These are phyloP conservation scores for Mustela nigripes DNA, from an alignment of 2,113 vertebrate species.

Conservation along the genomic window DNA sequence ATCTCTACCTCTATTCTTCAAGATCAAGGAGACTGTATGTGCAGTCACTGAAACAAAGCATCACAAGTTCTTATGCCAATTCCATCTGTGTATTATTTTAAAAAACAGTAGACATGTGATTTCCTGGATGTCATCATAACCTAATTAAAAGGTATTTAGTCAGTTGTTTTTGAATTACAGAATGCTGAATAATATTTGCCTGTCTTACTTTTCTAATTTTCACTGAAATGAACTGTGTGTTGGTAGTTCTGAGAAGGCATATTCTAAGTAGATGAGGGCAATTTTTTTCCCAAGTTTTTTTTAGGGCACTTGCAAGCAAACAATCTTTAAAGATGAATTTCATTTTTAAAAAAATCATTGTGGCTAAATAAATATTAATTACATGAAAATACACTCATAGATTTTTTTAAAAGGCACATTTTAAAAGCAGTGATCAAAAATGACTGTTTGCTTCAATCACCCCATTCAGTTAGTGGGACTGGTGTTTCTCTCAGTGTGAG, in stretches of 20 bases:
- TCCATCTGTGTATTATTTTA: constrained; percentile 38
- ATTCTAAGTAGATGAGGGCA: neutral
- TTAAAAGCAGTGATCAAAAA: constrained; percentile 56
- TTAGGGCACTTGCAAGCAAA: constrained; percentile 39
- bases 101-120: constrained; percentile 20
- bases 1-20: neutral
- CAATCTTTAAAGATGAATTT: constrained; percentile 26
- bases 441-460: constrained; percentile 51
- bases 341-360: constrained; percentile 10
- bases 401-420: constrained; percentile 46
- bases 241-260: neutral
- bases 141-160: constrained; percentile 46
- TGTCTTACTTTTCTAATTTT: constrained; percentile 42
- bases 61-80: neutral
- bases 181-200: constrained; percentile 4
- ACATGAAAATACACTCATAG: constrained; percentile 1
- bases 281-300: neutral
- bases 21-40: neutral
- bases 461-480: constrained; percentile 34
- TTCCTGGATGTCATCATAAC: neutral
- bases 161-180: constrained; percentile 40
- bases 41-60: constrained; percentile 7
- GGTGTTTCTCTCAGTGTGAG: constrained; percentile 65
- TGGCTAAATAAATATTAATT: constrained; percentile 69
- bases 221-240: neutral